Evolutionary conservation across 2,888 invertebrate species (phyloP), one percentile per base, ranked within the genome.

Genomic region (Cyaniris semiargus): DNA sequence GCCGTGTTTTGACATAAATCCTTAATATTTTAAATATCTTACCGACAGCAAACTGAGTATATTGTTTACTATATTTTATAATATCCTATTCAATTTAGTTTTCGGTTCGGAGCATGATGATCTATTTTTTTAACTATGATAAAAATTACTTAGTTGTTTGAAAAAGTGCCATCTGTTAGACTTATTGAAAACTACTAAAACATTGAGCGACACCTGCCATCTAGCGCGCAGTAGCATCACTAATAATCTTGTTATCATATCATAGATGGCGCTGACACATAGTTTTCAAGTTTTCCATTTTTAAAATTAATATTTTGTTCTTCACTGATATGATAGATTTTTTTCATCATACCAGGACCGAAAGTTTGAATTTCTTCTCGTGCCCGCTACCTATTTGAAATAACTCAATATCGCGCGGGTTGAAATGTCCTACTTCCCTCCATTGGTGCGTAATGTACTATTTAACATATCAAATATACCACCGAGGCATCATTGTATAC

Each of bases 221-320:
- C 88, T 89, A 79, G 75, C 71, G 82, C 60, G 72, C 82, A 86
- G 84, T 89, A 88, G 88, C 83, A 23, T 60, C 56, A 82, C n/a
- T 70, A 66, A 8, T 27, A 27, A 13, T 7, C 13, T 48, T 6
- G 1, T 74, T 6, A 1, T 15, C 13, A 2, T 27, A 15, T 21
- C 18, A 31, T 74, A 74, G 71, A 76, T 71, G 71, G 53, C 71
- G 53, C 23, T 56, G 21, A 44, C 3, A 72, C 38, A 48, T 77
- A 60, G 8, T 75, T 78, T 27, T 31, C 13, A 27, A 10, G 8
- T 58, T n/a, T 58, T 8, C 0, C 53, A 18, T 48, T 44, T 44
- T 13, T 48, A 10, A 10, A 10, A 10, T 8, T 10, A 10, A 1
- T 10, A 10, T 44, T 10, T 44, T 10, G 1, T 1, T 10, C 10